phyloP scores from a whole-genome alignment of 2,888 invertebrate species.

The Eumacrocentrus americanus region DNA sequence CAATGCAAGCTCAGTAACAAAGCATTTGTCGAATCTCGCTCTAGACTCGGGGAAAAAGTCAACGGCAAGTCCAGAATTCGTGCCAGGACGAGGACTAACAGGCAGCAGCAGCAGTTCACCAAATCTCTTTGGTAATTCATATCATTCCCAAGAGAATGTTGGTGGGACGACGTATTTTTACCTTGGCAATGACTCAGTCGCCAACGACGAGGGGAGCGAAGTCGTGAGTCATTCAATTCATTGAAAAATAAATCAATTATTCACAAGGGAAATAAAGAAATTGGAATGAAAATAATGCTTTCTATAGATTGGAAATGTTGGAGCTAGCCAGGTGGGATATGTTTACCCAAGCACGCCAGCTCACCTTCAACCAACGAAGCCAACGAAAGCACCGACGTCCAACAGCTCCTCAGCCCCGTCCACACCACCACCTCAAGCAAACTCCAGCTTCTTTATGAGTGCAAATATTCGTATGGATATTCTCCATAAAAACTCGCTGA shows the following conservation, averaged over 20 bases:
- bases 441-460: slow-evolving; percentile 79
- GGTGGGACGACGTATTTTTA: slow-evolving; percentile 97
- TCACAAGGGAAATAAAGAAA: not conserved
- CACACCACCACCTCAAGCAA: slow-evolving; percentile 52
- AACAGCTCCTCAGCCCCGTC: slow-evolving; percentile 53
- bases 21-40: slow-evolving; percentile 57
- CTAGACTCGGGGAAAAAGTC: slow-evolving; percentile 57
- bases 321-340: slow-evolving; percentile 57
- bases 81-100: slow-evolving; percentile 53
- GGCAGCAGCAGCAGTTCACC: slow-evolving; percentile 58
- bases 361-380: slow-evolving; percentile 65
- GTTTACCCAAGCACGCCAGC: slow-evolving; percentile 72
- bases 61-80: slow-evolving; percentile 54
- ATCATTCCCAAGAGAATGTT: slow-evolving; percentile 78
- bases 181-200: slow-evolving; percentile 64
- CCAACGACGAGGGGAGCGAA: slow-evolving; percentile 51
- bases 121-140: slow-evolving; percentile 58
- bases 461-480: slow-evolving; percentile 84
- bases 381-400: slow-evolving; percentile 59
- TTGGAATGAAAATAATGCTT: not conserved
- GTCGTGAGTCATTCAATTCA: slow-evolving; percentile 42
- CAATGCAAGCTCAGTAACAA: slow-evolving; percentile 53
- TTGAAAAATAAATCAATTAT: not conserved
- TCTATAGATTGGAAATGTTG: slow-evolving; percentile 47
- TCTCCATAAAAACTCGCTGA: slow-evolving; percentile 75